phyloP scores from a whole-genome alignment of 2,797 vertebrate species.

The Phrynocephalus forsythii region DNA sequence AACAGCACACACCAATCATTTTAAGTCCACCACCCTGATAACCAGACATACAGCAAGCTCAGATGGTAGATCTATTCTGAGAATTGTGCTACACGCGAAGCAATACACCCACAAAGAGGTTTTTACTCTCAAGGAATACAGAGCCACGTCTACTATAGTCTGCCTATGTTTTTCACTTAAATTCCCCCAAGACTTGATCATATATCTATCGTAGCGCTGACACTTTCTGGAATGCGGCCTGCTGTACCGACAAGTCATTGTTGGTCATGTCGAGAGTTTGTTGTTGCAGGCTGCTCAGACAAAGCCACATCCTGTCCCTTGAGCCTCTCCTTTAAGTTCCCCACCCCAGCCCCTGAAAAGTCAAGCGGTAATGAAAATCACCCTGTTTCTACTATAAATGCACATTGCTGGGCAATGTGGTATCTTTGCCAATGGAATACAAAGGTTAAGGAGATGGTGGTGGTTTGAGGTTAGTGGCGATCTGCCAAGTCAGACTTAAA shows the following conservation, averaged over 20 bases:
- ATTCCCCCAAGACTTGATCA: constrained; percentile 16
- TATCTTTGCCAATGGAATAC: constrained; percentile 4
- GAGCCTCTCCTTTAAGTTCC: neutral
- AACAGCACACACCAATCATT: constrained; percentile 21
- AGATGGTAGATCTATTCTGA: constrained; percentile 40
- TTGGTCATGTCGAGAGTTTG: constrained; percentile 21
- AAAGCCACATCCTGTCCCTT: constrained; percentile 16
- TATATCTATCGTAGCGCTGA: constrained; percentile 19
- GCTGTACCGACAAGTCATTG: constrained; percentile 29
- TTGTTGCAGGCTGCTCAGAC: constrained; percentile 30
- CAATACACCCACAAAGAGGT: neutral
- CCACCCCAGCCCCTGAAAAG: neutral
- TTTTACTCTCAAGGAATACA: constrained; percentile 26
- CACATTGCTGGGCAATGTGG: constrained; percentile 25
- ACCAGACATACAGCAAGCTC: constrained; percentile 20
- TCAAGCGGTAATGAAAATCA: constrained; percentile 25
- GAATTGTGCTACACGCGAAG: constrained; percentile 22
- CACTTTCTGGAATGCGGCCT: constrained; percentile 11
- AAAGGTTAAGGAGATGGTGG: constrained; percentile 22
- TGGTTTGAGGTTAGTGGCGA: constrained; percentile 11
- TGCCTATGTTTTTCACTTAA: neutral
- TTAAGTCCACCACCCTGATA: neutral
- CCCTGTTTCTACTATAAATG: neutral
- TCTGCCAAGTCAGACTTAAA: neutral
- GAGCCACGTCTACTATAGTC: constrained; percentile 1